Conservation (phyloP, 37 sponge, comb jelly and placozoan species). For the Beroe forskalii region DNA sequence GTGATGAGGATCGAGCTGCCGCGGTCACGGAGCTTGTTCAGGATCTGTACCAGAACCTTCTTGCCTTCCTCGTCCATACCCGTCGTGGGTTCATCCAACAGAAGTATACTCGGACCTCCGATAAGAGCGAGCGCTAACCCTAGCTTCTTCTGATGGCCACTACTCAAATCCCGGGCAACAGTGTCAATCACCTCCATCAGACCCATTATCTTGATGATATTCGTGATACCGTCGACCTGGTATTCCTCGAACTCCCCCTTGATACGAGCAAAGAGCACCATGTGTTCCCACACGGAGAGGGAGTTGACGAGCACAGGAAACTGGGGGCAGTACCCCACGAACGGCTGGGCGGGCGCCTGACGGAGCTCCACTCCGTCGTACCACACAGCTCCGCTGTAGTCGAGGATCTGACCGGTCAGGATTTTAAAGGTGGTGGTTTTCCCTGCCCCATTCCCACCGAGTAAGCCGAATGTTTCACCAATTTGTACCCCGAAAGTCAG, state of each 20-base stretch:
- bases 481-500: neutral
- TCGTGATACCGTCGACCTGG: neutral
- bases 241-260: neutral
- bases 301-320: constrained; percentile 14
- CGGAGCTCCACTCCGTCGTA: neutral
- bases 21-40: neutral
- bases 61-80: constrained; percentile 30
- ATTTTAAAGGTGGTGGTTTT: constrained; percentile 29
- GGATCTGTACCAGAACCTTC: neutral
- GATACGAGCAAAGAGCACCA: constrained; percentile 2
- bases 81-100: constrained; percentile 27
- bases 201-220: neutral
- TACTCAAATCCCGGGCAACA: neutral
- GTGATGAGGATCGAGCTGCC: neutral
- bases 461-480: constrained; percentile 5
- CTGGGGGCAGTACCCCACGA: constrained; percentile 41
- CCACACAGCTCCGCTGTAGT: neutral
- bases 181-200: neutral
- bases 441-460: constrained; percentile 19
- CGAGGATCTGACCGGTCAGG: neutral
- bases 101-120: neutral
- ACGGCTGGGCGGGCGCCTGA: neutral
- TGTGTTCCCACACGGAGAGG: constrained; percentile 4
- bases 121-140: constrained; percentile 6
- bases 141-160: constrained; percentile 10